Percentiles rank a stretch among this genome's conserved stretches.
Conservation (phyloP, 1,140 invertebrate species). For the Bombus affinis region DNA sequence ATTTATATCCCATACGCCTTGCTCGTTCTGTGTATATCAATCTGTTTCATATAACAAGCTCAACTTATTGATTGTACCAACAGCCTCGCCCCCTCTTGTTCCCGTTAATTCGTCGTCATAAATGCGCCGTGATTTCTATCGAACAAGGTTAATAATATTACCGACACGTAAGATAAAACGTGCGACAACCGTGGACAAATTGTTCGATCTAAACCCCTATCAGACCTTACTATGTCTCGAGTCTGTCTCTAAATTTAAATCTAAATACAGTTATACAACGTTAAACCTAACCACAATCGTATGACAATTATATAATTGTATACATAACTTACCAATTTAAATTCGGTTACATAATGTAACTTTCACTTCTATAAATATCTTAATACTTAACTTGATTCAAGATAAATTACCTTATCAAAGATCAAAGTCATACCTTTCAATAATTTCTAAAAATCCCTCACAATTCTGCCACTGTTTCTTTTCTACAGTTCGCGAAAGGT, state of each 20-base stretch:
- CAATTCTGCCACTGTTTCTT: background rate
- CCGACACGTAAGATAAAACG: background rate
- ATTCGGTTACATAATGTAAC: too few species aligned
- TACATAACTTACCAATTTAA: background rate
- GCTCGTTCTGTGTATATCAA: slow-evolving; percentile 52
- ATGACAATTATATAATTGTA: background rate
- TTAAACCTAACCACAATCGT: too few species aligned
- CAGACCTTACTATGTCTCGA: background rate
- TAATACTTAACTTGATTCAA: too few species aligned
- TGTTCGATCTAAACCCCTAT: background rate
- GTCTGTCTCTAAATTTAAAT: too few species aligned
- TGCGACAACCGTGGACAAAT: background rate
- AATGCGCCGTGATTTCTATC: slow-evolving; percentile 38
- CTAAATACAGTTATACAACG: too few species aligned
- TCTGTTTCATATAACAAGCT: slow-evolving; percentile 48
- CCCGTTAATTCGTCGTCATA: slow-evolving; percentile 52
- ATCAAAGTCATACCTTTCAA: background rate
- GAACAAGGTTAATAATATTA: slow-evolving; percentile 37
- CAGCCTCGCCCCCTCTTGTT: background rate
- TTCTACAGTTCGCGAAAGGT: background rate
- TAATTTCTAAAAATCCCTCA: background rate
- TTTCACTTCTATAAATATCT: too few species aligned
- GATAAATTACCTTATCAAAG: background rate
- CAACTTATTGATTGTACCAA: slow-evolving; percentile 55
- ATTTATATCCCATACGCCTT: slow-evolving; percentile 49